These are phyloP conservation scores for Melospiza melodia DNA, from an alignment of 2,113 vertebrate genomes.

Conservation along the genomic window DNA sequence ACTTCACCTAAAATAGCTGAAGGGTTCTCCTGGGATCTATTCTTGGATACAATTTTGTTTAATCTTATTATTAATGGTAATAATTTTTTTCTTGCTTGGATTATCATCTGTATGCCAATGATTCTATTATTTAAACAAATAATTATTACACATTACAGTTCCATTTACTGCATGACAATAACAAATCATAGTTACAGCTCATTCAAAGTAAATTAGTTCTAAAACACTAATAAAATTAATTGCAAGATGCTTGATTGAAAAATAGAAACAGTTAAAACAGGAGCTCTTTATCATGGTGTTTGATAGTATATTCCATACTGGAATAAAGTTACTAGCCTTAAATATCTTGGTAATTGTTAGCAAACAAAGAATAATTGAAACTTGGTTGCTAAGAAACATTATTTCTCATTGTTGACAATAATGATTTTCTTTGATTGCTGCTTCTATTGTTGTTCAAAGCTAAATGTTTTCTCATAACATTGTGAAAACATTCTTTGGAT, in stretches of 20 bases:
- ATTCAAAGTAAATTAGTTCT: constrained; percentile 74
- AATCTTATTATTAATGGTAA: constrained; percentile 79
- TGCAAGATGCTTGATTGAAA: constrained; percentile 69
- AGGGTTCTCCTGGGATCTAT: constrained; percentile 71
- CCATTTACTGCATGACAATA: constrained; percentile 68
- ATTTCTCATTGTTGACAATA: constrained; percentile 70
- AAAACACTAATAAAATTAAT: constrained; percentile 78
- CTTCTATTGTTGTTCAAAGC: constrained; percentile 48
- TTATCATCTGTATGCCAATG: constrained; percentile 65
- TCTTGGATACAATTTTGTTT: constrained; percentile 74
- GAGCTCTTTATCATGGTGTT: constrained; percentile 51
- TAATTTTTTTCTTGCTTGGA: constrained; percentile 72
- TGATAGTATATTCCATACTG: constrained; percentile 36
- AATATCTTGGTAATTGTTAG: constrained; percentile 62
- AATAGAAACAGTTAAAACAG: constrained; percentile 50
- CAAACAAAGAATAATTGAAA: constrained; percentile 75
- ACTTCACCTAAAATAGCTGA: constrained; percentile 72
- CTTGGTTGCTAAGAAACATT: constrained; percentile 74
- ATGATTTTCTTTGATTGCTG: constrained; percentile 67
- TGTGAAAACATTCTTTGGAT: constrained; percentile 34
- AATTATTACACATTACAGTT: constrained; percentile 74
- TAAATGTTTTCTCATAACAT: constrained; percentile 51
- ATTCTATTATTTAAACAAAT: constrained; percentile 79
- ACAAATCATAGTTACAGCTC: constrained; percentile 71
- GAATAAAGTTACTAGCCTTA: constrained; percentile 46